Evolutionary conservation across 2,888 invertebrate species (phyloP), one percentile per base, ranked within the genome.

Genomic region (Thyatira batis): DNA sequence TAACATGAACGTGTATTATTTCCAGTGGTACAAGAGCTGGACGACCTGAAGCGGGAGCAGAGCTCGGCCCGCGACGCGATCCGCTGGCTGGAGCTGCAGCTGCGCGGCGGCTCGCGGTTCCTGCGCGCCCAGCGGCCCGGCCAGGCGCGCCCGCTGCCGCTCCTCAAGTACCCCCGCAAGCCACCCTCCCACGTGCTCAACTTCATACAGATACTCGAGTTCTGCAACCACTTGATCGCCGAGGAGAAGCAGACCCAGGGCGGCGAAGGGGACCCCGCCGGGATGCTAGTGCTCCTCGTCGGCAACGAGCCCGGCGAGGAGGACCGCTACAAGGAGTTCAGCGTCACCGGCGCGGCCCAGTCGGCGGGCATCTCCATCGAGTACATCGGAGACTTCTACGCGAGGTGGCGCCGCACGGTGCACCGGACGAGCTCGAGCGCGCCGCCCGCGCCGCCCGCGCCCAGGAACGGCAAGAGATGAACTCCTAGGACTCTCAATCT

Each of bases 71-170:
- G 98, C 51, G 97, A 98, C 80, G 97, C 97, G 3, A 98, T 98
- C 57, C 96, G 98, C 65, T 98, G 98, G 98, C 90, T 98, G 61
- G 98, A 98, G 85, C 92, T 94, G 33, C 97, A 98, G 79, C 94
- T 98, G 63, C 95, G 95, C 65, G 95, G 95, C 61, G 98, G 98
- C 10, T 97, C 97, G 69, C 93, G 98, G 62, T 98, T 95, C 82
- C 93, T 98, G 72, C 93, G 97, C 65, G 96, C 97, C 0, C 98
- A 98, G 86, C 94, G 97, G 20, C 95, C 95, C 17, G 95, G 96
- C 57, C 98, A 98, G 85, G 94, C 95, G 23, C 92, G 95, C 49
- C 92, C 96, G 1, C 87, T 97, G 25, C 95, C 90, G 0, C 73
- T 95, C 92, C 83, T 91, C 44, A 87, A 87, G 58, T 85, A 85